phyloP scores from a whole-genome alignment of 2,888 invertebrate species.

The Drosophila greeni region DNA sequence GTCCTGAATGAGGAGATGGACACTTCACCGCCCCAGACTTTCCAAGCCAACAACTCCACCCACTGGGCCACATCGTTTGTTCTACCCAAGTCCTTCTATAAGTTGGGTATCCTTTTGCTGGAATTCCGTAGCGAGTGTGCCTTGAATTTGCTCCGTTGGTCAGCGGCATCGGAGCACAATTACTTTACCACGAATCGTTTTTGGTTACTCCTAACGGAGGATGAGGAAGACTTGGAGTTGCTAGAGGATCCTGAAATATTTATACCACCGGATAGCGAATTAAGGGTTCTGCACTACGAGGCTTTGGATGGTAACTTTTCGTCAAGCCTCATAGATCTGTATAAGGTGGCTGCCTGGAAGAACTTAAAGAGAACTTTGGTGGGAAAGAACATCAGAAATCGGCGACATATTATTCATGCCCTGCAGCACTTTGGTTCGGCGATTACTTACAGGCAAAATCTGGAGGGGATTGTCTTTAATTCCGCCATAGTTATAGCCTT shows the following conservation, averaged over 20 bases:
- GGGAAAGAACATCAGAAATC: slow-evolving; percentile 43
- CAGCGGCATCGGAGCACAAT: slow-evolving; percentile 70
- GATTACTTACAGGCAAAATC: slow-evolving; percentile 72
- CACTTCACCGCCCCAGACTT: slow-evolving; percentile 62
- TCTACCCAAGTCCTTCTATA: slow-evolving; percentile 60
- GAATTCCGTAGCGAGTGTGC: slow-evolving; percentile 68
- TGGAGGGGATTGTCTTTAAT: slow-evolving; percentile 75
- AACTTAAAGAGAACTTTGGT: slow-evolving; percentile 57
- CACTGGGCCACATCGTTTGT: slow-evolving; percentile 56
- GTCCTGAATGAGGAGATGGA: slow-evolving; percentile 28
- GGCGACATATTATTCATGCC: slow-evolving; percentile 49
- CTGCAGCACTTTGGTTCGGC: slow-evolving; percentile 68
- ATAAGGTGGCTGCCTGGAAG: slow-evolving; percentile 71
- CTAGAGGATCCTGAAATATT: slow-evolving; percentile 70
- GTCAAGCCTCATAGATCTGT: slow-evolving; percentile 67
- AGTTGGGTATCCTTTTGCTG: slow-evolving; percentile 72
- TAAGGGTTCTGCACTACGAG: slow-evolving; percentile 59
- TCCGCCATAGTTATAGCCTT: slow-evolving; percentile 77
- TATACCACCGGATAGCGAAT: slow-evolving; percentile 74
- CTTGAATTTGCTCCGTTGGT: slow-evolving; percentile 66
- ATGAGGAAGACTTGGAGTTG: slow-evolving; percentile 42
- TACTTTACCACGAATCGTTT: slow-evolving; percentile 76
- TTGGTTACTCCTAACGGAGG: slow-evolving; percentile 70
- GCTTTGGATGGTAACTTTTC: slow-evolving; percentile 24
- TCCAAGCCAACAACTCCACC: slow-evolving; percentile 53